Evolutionary conservation across 1,140 invertebrate genomes (phyloP), one percentile per base, ranked within the genome.

Genomic region (Psix sp.): DNA sequence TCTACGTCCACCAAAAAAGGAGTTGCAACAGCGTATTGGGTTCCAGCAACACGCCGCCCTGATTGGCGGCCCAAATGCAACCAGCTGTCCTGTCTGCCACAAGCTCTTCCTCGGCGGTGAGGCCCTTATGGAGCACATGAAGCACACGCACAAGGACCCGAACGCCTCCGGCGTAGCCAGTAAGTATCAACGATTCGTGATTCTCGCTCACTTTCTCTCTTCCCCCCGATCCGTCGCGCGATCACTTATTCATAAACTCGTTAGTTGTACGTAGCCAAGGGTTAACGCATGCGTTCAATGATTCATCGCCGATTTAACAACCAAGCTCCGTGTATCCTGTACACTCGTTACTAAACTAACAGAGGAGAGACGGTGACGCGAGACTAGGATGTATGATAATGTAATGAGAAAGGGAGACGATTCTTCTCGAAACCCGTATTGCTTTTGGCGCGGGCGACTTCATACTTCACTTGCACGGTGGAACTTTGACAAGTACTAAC

Each of bases 81-180:
- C 94, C 54, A 94, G 92, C 74, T 97, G 95, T 88, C 94, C 95
- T 24, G 91, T 96, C 75, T 97, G 95, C 88, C 95, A 96, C 89
- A 97, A 97, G 88, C 91, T 96, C 78, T 96, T 96, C 88, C 91
- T 96, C 79, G 95, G 95, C 70, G 93, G 92, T 49, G 95, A 97
- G 87, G 94, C 94, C 36, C 90, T 97, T 39, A 95, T 97, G 90
- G 95, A 97, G 85, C 95, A 97, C 86, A 97, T 97, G 95, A 96
- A 96, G 88, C 93, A 94, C 84, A 94, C 94, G 21, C 95, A 97
- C 88, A 97, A 96, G 89, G 95, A 97, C 82, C 95, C 94, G 21
- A 94, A 94, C 86, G 92, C 94, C 51, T 93, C 93, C 63, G 93
- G 92, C 81, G 94, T 95, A 86, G 92, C 94, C 89, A 95, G 95